phyloP scores from a whole-genome alignment of 2,888 invertebrate species.

The Serrognathus titanus region DNA sequence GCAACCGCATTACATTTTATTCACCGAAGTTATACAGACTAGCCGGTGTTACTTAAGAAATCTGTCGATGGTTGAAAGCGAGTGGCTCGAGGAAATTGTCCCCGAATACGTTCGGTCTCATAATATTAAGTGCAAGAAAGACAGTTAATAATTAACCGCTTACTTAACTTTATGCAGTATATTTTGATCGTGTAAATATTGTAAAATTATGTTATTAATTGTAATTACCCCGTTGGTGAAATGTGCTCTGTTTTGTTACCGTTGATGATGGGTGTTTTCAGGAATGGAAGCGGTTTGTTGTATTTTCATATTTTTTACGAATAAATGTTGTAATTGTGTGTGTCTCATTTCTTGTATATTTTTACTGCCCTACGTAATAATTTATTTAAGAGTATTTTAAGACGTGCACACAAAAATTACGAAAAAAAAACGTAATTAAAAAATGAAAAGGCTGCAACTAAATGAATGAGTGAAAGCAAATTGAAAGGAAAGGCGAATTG shows the following conservation, averaged over 20 bases:
- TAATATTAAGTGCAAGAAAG: conserved; percentile 14
- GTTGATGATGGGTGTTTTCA: too few relatives aligned
- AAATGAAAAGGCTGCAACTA: too few relatives aligned
- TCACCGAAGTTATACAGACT: conserved; percentile 85
- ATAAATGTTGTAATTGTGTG: not conserved
- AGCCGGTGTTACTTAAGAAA: conserved; percentile 76
- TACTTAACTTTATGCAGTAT: too few relatives aligned
- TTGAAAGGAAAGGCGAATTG: too few relatives aligned
- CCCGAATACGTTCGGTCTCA: conserved; percentile 44
- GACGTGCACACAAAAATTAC: too few relatives aligned
- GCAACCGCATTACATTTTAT: conserved; percentile 72
- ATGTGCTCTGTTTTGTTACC: not conserved
- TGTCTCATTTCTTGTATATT: not conserved
- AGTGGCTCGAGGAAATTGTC: conserved; percentile 70
- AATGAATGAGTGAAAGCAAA: too few relatives aligned
- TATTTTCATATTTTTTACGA: not conserved
- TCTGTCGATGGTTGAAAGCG: conserved; percentile 72
- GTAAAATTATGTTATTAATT: too few relatives aligned
- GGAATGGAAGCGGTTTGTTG: too few relatives aligned
- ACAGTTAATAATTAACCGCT: not conserved
- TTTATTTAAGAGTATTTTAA: too few relatives aligned
- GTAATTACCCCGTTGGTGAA: not conserved
- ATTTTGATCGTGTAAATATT: too few relatives aligned
- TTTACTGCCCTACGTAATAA: not conserved
- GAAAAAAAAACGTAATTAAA: too few relatives aligned